Conservation (phyloP, 2,113 vertebrate genomes). For the Antidorcas marsupialis region DNA sequence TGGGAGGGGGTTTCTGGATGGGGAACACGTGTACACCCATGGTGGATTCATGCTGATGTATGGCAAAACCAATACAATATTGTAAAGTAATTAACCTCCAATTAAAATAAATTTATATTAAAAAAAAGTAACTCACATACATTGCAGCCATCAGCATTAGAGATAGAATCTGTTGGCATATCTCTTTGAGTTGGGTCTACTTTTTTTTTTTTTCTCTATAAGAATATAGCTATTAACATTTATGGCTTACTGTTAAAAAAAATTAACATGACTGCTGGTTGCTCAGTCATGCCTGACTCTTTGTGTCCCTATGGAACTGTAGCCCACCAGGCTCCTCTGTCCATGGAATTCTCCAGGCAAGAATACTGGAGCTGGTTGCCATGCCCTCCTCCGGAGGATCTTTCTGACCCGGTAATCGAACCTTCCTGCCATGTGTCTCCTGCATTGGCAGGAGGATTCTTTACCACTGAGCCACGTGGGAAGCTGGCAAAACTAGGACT, state of each 20-base stretch:
- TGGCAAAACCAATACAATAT: too few species aligned
- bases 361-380: neutral
- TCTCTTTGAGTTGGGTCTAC: neutral
- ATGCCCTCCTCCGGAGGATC: neutral
- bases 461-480: neutral
- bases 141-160: neutral
- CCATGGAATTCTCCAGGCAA: neutral
- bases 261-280: neutral
- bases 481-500: neutral
- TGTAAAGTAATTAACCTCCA: too few species aligned
- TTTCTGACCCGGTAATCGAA: neutral
- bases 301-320: rapidly evolving
- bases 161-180: neutral
- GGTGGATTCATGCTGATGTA: too few species aligned
- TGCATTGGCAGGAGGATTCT: neutral
- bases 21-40: too few species aligned
- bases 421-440: neutral
- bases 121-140: too few species aligned
- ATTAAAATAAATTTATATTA: too few species aligned
- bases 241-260: neutral
- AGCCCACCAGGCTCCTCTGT: neutral
- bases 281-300: neutral
- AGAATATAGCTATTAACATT: neutral
- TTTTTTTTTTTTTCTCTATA: neutral
- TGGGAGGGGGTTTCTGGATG: too few species aligned